Evolutionary conservation across 2,888 invertebrate genomes (phyloP).

Genomic region (Melipona bicolor): DNA sequence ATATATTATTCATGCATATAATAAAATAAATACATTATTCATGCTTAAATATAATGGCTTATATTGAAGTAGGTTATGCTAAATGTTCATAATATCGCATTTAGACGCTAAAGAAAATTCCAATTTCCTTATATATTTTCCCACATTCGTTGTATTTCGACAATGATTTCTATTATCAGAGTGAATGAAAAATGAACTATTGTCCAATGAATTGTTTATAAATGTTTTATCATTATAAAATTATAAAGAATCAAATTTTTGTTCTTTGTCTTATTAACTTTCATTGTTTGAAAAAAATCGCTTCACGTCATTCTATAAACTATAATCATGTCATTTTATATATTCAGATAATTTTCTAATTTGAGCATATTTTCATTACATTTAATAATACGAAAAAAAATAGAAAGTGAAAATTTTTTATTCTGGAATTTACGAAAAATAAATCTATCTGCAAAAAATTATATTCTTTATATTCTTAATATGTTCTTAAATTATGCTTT

Average conservation of each 20-base stretch:
- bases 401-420: background rate
- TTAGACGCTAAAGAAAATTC: slow-evolving; percentile 24
- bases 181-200: background rate
- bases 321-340: background rate
- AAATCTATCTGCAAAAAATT: too few relatives aligned
- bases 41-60: slow-evolving; percentile 45
- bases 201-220: background rate
- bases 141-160: slow-evolving; percentile 16
- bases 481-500: background rate
- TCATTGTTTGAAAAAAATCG: background rate
- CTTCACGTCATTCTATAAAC: too few relatives aligned
- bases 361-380: background rate
- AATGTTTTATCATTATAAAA: background rate
- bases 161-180: background rate
- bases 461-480: too few relatives aligned
- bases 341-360: background rate
- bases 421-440: background rate
- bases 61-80: slow-evolving; percentile 48
- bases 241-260: background rate
- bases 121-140: slow-evolving; percentile 12
- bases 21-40: slow-evolving; percentile 14
- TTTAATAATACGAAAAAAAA: background rate
- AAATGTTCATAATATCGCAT: slow-evolving; percentile 26
- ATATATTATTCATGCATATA: slow-evolving; percentile 34
- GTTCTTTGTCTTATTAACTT: background rate